phyloP scores from a whole-genome alignment of 2,888 invertebrate genomes.

The Alcis repandata region DNA sequence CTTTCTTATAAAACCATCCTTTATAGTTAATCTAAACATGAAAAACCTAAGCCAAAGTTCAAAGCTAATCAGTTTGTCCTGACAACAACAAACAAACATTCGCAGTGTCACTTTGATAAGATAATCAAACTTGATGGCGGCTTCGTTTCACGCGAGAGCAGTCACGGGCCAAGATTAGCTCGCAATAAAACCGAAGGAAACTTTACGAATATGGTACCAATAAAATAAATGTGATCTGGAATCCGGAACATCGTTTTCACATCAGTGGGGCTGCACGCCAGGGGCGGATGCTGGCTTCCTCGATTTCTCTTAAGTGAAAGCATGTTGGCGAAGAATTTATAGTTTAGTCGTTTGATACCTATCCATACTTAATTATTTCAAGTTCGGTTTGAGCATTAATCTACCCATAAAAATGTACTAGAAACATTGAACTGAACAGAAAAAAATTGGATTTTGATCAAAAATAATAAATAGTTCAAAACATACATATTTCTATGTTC shows the following conservation, averaged over 20 bases:
- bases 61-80: neutral
- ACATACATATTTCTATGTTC: too few relatives aligned
- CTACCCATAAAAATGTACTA: too few relatives aligned
- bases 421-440: too few relatives aligned
- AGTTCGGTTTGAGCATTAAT: too few relatives aligned
- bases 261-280: constrained; percentile 50
- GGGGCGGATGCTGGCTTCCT: constrained; percentile 19
- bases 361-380: neutral
- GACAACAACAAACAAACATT: constrained; percentile 4
- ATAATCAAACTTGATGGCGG: constrained; percentile 35
- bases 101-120: constrained; percentile 28
- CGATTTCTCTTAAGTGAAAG: constrained; percentile 32
- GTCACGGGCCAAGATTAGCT: constrained; percentile 40
- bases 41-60: neutral
- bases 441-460: too few relatives aligned
- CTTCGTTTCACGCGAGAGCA: constrained; percentile 30
- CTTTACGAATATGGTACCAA: constrained; percentile 56
- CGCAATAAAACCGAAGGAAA: constrained; percentile 48
- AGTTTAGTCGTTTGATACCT: neutral
- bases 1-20: too few relatives aligned
- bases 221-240: constrained; percentile 61
- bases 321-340: constrained; percentile 21
- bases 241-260: constrained; percentile 65
- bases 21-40: too few relatives aligned
- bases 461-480: too few relatives aligned